Conservation (phyloP, 2,113 vertebrate genomes). For the Xiphorhynchus elegans region DNA sequence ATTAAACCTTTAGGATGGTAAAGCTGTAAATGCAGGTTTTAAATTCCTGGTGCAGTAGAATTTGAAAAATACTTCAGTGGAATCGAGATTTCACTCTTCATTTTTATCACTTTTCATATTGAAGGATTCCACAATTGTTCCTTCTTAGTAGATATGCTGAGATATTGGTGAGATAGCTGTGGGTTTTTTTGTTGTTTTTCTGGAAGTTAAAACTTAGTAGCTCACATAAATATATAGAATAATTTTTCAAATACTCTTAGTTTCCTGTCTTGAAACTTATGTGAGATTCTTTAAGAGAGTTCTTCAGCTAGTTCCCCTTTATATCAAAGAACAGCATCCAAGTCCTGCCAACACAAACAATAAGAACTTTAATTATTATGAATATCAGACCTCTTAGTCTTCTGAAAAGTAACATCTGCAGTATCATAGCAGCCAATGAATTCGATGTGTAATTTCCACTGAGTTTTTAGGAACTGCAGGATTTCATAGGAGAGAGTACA, state of each 20-base stretch:
- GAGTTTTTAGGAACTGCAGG: not conserved
- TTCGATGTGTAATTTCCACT: not conserved
- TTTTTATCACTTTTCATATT: not conserved
- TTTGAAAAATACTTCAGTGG: not conserved
- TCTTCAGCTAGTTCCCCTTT: constrained; percentile 6
- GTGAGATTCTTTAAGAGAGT: not conserved
- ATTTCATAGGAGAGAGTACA: not conserved
- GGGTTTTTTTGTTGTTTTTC: not conserved
- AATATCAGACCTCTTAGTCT: not conserved
- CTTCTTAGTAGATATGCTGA: not conserved
- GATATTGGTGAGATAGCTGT: not conserved
- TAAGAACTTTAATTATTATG: not conserved
- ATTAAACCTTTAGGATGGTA: not conserved
- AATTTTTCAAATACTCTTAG: not conserved
- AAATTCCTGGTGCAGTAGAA: not conserved
- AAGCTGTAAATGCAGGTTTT: not conserved
- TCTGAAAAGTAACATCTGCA: constrained; percentile 1
- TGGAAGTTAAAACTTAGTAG: not conserved
- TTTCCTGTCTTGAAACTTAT: not conserved
- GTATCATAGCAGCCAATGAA: not conserved
- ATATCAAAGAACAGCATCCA: not conserved
- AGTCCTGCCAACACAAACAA: constrained; percentile 3
- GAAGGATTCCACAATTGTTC: not conserved
- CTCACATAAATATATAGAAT: not conserved
- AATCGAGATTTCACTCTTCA: not conserved